Evolutionary conservation across 2,797 vertebrate species (phyloP), one percentile per base, ranked within the genome.

Genomic region (Acrocephalus scirpaceus): DNA sequence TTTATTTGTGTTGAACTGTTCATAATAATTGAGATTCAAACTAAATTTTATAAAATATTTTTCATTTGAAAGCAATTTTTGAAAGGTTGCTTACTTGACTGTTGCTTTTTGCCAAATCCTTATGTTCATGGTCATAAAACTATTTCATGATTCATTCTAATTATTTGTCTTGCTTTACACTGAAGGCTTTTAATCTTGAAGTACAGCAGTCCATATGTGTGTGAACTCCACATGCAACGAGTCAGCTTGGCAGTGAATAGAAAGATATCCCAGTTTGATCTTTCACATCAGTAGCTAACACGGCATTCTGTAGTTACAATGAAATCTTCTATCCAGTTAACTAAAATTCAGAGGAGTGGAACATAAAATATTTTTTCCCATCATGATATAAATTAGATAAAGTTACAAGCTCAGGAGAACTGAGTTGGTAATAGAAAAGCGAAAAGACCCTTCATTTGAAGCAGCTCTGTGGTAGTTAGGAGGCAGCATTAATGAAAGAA

Each of bases 401-500:
- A 69, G 38, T 86, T 92, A 70, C 88, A 93, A 95, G 61, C 56
- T 88, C 48, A 32, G 61, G 95, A 94, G 81, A 48, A 75, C 62
- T 40, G 32, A 73, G 64, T 75, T 66, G 42, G 67, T 57, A 92
- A 94, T 47, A 65, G 42, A 74, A 93, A 96, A 91, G 75, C 86
- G 67, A 32, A 87, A 94, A 94, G 90, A 86, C 40, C 40, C 84
- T 90, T 93, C 45, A 56, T 88, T 79, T 96, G 83, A 93, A 85
- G 70, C 80, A 72, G 86, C 75, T 93, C 72, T 86, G 95, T 45
- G 45, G 84, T 93, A 95, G 92, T 96, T 95, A 96, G 95, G 42
- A 90, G 93, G 74, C 38, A 74, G 29, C 76, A 8, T 56, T 94
- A 91, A 96, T 38, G 83, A 92, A 93, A 92, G 93, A 90, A 95